Evolutionary conservation across 2,113 vertebrate species (phyloP).

Genomic region (Aegotheles bennettii): DNA sequence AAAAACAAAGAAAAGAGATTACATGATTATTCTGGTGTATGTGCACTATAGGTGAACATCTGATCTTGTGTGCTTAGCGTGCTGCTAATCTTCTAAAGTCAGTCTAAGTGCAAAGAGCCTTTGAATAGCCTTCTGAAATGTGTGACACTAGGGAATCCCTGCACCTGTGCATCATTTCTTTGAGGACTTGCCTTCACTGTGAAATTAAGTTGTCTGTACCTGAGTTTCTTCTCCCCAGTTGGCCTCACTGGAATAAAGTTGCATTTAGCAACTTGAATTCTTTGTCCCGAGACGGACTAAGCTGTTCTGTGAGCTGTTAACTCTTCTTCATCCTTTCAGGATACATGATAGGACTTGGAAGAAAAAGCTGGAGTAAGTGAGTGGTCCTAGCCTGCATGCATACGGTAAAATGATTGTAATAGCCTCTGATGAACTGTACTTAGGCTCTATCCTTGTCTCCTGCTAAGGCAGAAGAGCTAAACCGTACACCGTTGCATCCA

Average conservation of each 20-base stretch:
- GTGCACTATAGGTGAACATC: neutral
- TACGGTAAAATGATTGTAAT: neutral
- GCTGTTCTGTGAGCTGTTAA: neutral
- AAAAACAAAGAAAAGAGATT: neutral
- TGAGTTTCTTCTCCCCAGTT: neutral
- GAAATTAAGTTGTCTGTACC: neutral
- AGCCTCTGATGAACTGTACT: neutral
- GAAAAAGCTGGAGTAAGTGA: neutral
- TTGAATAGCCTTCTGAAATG: neutral
- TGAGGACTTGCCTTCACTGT: neutral
- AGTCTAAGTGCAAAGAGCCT: neutral
- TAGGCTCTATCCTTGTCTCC: neutral
- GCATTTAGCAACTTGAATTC: rapidly evolving
- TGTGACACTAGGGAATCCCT: neutral
- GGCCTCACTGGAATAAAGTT: neutral
- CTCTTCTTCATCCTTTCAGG: neutral
- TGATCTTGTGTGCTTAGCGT: neutral
- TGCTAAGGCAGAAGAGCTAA: neutral
- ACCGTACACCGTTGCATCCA: rapidly evolving
- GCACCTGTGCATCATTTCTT: neutral
- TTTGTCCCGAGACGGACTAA: neutral
- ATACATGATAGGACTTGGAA: rapidly evolving
- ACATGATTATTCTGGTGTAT: neutral
- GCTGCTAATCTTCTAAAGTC: neutral
- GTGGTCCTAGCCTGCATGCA: rapidly evolving